Conservation (phyloP, 1,140 invertebrate genomes). For the Callitettix versicolor region DNA sequence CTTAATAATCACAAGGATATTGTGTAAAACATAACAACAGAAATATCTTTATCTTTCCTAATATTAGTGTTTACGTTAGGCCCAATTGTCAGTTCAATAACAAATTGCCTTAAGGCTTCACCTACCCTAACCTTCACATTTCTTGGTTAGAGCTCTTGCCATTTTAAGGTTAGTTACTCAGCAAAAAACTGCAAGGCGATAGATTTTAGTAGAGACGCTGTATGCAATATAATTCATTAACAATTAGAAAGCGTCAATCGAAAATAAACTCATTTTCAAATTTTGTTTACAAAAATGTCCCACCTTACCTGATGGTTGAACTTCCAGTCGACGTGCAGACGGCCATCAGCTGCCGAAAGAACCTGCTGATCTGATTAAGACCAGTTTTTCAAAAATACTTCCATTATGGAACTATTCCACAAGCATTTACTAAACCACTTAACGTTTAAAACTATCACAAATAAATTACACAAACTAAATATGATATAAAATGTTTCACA, state of each 20-base stretch:
- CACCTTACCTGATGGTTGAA: slow-evolving; percentile 9
- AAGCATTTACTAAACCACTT: background rate
- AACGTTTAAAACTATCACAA: background rate
- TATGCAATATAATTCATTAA: no score
- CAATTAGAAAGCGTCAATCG: no score
- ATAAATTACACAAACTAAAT: background rate
- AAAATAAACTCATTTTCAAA: background rate
- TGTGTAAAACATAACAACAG: background rate
- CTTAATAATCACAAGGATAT: no score
- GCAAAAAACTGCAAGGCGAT: background rate
- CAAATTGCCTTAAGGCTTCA: no score
- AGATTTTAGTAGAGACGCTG: no score
- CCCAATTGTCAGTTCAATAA: background rate
- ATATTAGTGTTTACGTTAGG: background rate
- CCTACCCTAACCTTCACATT: slow-evolving; percentile 15
- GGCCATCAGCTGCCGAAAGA: slow-evolving; percentile 14
- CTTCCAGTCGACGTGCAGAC: slow-evolving; percentile 8
- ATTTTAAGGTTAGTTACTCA: slow-evolving; percentile 13
- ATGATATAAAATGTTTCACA: background rate
- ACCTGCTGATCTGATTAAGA: slow-evolving; percentile 15
- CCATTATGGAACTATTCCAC: background rate
- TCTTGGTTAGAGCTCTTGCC: background rate
- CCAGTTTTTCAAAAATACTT: slow-evolving; percentile 1
- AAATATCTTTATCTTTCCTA: background rate
- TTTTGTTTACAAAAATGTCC: background rate